Evolutionary conservation across 2,113 vertebrate genomes (phyloP).

Genomic region (Glareola pratincola): DNA sequence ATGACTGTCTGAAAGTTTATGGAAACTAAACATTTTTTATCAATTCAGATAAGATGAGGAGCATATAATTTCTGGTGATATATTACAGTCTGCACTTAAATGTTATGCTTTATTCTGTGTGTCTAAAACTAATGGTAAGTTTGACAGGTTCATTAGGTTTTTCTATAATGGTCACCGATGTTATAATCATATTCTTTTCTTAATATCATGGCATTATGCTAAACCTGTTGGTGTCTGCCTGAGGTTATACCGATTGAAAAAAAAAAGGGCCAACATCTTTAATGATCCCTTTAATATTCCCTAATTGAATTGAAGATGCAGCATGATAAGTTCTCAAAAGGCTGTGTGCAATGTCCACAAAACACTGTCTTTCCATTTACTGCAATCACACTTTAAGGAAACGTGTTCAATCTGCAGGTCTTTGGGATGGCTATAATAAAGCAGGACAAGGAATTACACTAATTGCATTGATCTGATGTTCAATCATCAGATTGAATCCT

Average conservation of each 20-base stretch:
- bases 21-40: conserved; percentile 28
- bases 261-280: neutral
- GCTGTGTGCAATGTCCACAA: neutral
- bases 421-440: neutral
- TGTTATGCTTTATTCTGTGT: conserved; percentile 32
- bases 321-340: neutral
- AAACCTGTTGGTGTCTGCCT: neutral
- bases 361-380: neutral
- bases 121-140: conserved; percentile 5
- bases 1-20: conserved; percentile 5
- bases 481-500: neutral
- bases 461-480: neutral
- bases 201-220: neutral
- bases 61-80: conserved; percentile 13
- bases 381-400: neutral
- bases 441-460: neutral
- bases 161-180: neutral
- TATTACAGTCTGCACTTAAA: neutral
- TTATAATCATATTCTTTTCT: neutral
- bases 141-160: conserved; percentile 35
- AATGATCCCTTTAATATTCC: neutral
- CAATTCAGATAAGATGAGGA: neutral
- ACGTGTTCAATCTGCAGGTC: neutral
- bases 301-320: neutral
- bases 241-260: neutral